A percentile compares a stretch with the other conserved stretches of the same genome.
phyloP scores from a whole-genome alignment of 2,888 invertebrate species.

The Axea sp. region DNA sequence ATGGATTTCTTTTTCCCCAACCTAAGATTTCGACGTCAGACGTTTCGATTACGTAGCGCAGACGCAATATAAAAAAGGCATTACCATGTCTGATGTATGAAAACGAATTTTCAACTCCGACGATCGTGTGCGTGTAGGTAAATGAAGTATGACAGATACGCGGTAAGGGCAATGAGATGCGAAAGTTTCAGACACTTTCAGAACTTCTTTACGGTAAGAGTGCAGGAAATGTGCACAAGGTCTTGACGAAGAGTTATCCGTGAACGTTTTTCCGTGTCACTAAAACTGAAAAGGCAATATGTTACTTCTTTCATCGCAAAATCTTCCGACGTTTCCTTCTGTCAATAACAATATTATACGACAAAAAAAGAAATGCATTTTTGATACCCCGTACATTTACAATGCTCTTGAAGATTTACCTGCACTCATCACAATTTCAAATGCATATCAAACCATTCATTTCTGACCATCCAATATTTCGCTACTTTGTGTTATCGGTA shows the following conservation, averaged over 20 bases:
- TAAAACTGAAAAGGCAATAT: conserved; percentile 61
- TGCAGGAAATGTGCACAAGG: conserved; percentile 48
- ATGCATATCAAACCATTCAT: too few species aligned
- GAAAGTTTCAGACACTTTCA: conserved; percentile 61
- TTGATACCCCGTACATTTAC: conserved; percentile 7
- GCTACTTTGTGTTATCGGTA: too few species aligned
- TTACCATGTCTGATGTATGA: conserved; percentile 57
- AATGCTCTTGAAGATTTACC: conserved; percentile 26
- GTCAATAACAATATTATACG: conserved; percentile 55
- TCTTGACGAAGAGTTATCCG: conserved; percentile 61
- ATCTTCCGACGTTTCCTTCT: conserved; percentile 54
- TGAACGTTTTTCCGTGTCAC: conserved; percentile 59
- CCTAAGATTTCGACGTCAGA: conserved; percentile 38
- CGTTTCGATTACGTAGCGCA: conserved; percentile 54
- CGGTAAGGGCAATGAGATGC: conserved; percentile 63
- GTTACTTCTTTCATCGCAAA: conserved; percentile 54
- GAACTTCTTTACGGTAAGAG: conserved; percentile 55
- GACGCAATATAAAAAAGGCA: conserved; percentile 54
- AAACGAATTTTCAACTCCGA: conserved; percentile 60
- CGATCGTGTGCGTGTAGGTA: conserved; percentile 52
- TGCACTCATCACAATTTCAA: background rate
- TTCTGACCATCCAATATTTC: too few species aligned
- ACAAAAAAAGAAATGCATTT: conserved; percentile 31
- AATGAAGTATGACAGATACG: conserved; percentile 63
- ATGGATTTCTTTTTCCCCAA: too few species aligned